These are phyloP conservation scores for Morpho deidamia DNA, from an alignment of 2,888 invertebrate species.

Conservation along the genomic window DNA sequence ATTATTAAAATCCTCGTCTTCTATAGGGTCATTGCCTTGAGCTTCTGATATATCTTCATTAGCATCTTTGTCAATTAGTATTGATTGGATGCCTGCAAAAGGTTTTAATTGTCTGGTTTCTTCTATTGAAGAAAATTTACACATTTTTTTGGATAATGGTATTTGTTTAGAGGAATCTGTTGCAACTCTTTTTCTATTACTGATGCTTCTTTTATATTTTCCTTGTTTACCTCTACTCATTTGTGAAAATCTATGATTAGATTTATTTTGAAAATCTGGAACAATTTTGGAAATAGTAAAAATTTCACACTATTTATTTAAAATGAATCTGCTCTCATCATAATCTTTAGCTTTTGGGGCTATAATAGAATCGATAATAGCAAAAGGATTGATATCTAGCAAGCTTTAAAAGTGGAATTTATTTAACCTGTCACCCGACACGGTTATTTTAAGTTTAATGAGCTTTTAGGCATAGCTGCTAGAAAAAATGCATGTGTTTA, in stretches of 20 bases:
- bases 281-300: neutral
- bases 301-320: neutral
- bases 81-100: conserved; percentile 67
- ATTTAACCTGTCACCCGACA: too few relatives aligned
- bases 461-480: too few relatives aligned
- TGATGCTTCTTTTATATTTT: conserved; percentile 27
- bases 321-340: neutral
- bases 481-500: too few relatives aligned
- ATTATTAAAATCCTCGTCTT: conserved; percentile 42
- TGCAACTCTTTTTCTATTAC: conserved; percentile 8
- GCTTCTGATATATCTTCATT: conserved; percentile 31
- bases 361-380: neutral
- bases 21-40: conserved; percentile 41
- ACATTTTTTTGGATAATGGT: conserved; percentile 14
- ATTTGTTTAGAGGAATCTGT: conserved; percentile 6
- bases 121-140: conserved; percentile 33
- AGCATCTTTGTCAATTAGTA: conserved; percentile 38
- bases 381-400: neutral
- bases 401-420: too few relatives aligned
- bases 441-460: too few relatives aligned
- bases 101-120: conserved; percentile 54
- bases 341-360: too few relatives aligned
- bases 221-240: conserved; percentile 26
- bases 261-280: conserved; percentile 39
- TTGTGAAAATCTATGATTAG: conserved; percentile 3